Evolutionary conservation across 2,888 invertebrate genomes (phyloP).

Genomic region (Ecliptopera silaceata): DNA sequence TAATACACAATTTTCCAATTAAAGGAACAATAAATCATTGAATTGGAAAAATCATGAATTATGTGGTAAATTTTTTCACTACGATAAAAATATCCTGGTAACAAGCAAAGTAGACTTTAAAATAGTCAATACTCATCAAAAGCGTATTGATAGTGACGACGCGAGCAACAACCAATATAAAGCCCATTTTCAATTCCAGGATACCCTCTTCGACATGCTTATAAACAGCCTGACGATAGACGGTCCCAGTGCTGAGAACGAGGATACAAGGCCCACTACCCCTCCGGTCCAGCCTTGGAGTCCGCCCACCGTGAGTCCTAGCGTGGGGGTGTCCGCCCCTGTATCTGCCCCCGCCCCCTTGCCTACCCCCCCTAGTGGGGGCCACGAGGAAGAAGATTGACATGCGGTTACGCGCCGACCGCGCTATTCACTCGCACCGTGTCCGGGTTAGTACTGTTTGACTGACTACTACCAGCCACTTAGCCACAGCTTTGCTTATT

Average conservation of each 20-base stretch:
- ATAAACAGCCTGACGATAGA: conserved; percentile 69
- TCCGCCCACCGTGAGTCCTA: conserved; percentile 45
- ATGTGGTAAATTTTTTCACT: no score
- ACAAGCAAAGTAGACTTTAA: no score
- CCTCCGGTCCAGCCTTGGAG: conserved; percentile 71
- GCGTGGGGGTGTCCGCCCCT: conserved; percentile 28
- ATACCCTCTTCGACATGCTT: conserved; percentile 74
- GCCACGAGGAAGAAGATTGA: conserved; percentile 19
- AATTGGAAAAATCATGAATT: no score
- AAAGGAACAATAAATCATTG: no score
- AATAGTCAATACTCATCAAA: no score
- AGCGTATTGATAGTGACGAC: conserved; percentile 2
- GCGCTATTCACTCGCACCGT: conserved; percentile 11
- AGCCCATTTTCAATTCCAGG: conserved; percentile 47
- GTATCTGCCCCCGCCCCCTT: conserved; percentile 26
- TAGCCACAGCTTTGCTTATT: no score
- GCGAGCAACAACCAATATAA: not conserved
- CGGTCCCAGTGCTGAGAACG: conserved; percentile 36
- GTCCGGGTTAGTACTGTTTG: conserved; percentile 10
- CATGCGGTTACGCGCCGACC: conserved; percentile 12
- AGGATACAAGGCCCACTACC: conserved; percentile 49
- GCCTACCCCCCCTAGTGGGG: not conserved
- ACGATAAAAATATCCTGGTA: no score
- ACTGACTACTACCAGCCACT: no score
- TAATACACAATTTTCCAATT: no score